Evolutionary conservation across 37 sponge, comb jelly and placozoan genomes (phyloP), one percentile per base, ranked within the genome.

Genomic region (Chondrosia reniformis): DNA sequence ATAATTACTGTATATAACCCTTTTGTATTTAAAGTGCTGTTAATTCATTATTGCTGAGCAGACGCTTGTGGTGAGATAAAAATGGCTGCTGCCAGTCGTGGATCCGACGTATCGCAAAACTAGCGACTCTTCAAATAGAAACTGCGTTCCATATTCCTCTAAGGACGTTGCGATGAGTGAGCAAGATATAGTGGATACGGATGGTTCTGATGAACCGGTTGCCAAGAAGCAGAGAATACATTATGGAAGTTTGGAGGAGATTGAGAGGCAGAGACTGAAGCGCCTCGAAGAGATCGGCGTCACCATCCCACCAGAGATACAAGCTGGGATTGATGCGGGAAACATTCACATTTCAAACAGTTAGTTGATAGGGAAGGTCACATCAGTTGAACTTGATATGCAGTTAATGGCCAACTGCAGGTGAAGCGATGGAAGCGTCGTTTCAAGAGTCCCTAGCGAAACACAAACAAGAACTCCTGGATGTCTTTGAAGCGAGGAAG

Each of bases 401-500:
- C n/a, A n/a, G n/a, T n/a, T n/a, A n/a, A n/a, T n/a, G n/a, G n/a
- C n/a, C 22, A 7, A 5, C 4, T 62, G 4, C 36, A 41, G 77
- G 24, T 65, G 55, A 63, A 24, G 0, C 39, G 6, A 66, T 76
- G 58, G 85, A 84, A 27, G 7, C 72, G 44, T 69, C 72, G 15
- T 69, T 43, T 69, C 21, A 41, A 13, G 41, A 69, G 19, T 41
- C 41, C 17, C 44, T 27, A 32, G 89, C 90, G 37, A 63, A 58
- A 22, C 83, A 91, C 17, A 88, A 95, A 63, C 64, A 85, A 43
- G 88, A 93, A 55, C 67, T 98, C 44, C 57, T 95, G 63, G 92
- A 87, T n/a, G 94, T 93, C 46, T 92, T 98, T 78, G 99, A 96
- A 46, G 76, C 77, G 46, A 87, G 89, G 75, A 95, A 93, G 81